Conservation (phyloP, 2,888 invertebrate genomes). For the Polylopha cassiicola region DNA sequence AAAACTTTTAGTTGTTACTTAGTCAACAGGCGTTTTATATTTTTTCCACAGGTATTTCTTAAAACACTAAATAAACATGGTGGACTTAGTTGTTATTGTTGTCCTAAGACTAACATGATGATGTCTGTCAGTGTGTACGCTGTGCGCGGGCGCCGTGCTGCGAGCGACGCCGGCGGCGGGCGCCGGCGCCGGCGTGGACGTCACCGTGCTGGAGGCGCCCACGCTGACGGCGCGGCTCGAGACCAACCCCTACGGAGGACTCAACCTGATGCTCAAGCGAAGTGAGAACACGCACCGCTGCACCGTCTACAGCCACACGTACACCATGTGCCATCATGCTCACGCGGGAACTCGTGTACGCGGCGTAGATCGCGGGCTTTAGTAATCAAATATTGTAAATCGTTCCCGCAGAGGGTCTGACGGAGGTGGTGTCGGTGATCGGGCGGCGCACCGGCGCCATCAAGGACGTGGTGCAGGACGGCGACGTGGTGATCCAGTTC, state of each 20-base stretch:
- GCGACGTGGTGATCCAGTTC: slow-evolving; percentile 55
- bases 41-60: too few species aligned
- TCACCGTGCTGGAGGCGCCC: slow-evolving; percentile 40
- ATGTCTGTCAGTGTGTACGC: slow-evolving; percentile 19
- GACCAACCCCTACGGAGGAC: slow-evolving; percentile 47
- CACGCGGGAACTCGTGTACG: background rate
- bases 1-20: too few species aligned
- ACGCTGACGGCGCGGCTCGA: slow-evolving; percentile 39
- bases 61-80: too few species aligned
- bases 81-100: slow-evolving; percentile 17
- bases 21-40: too few species aligned
- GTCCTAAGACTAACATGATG: slow-evolving; percentile 18
- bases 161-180: slow-evolving; percentile 29
- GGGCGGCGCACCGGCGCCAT: slow-evolving; percentile 49
- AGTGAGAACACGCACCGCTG: slow-evolving; percentile 37
- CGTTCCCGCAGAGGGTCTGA: slow-evolving; percentile 37
- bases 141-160: slow-evolving; percentile 16
- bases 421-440: slow-evolving; percentile 54
- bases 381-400: background rate
- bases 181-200: slow-evolving; percentile 41
- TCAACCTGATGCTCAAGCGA: slow-evolving; percentile 44
- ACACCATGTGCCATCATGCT: slow-evolving; percentile 5
- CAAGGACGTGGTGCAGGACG: slow-evolving; percentile 49
- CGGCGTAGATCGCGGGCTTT: background rate
- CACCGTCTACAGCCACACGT: background rate